A percentile compares a stretch with the other conserved stretches of the same genome.
These are phyloP conservation scores for Apodemia mormo DNA, from an alignment of 2,888 invertebrate genomes.

Conservation along the genomic window DNA sequence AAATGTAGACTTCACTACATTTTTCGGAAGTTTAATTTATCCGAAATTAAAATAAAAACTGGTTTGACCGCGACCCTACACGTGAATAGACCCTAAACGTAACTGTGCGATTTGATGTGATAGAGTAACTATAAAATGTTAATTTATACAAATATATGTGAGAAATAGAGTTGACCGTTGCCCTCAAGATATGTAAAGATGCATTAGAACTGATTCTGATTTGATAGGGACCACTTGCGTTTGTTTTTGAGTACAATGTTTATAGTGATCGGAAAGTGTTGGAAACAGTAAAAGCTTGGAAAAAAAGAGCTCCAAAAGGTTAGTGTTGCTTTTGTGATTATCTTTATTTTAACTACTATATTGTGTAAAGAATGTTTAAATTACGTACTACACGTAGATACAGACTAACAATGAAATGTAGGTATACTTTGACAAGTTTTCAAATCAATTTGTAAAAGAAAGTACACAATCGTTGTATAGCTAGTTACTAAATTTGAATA, in stretches of 20 bases:
- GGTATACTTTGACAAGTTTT: too few species aligned
- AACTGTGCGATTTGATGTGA: slow-evolving; percentile 31
- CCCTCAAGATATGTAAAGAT: slow-evolving; percentile 44
- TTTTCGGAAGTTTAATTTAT: not conserved
- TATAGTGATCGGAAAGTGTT: slow-evolving; percentile 5
- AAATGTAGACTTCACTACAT: too few species aligned
- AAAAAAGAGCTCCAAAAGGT: not conserved
- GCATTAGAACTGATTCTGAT: slow-evolving; percentile 52
- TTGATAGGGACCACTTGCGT: slow-evolving; percentile 29
- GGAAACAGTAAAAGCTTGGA: slow-evolving; percentile 22
- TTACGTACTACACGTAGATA: too few species aligned
- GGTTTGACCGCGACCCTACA: slow-evolving; percentile 31
- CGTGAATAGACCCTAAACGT: slow-evolving; percentile 38
- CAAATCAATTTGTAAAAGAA: too few species aligned
- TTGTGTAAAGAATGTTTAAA: too few species aligned
- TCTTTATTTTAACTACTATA: too few species aligned
- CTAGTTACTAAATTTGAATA: too few species aligned
- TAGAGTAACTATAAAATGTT: slow-evolving; percentile 45
- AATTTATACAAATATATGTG: slow-evolving; percentile 70
- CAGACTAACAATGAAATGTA: too few species aligned
- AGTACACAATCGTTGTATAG: too few species aligned
- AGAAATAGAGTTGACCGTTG: slow-evolving; percentile 57
- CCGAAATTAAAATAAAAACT: slow-evolving; percentile 21
- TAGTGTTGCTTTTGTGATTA: not conserved
- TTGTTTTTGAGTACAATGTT: not conserved